Percentiles rank a stretch among this genome's conserved stretches.
Evolutionary conservation across 2,888 invertebrate genomes (phyloP).

Genomic region (Tetanocera ferruginea): DNA sequence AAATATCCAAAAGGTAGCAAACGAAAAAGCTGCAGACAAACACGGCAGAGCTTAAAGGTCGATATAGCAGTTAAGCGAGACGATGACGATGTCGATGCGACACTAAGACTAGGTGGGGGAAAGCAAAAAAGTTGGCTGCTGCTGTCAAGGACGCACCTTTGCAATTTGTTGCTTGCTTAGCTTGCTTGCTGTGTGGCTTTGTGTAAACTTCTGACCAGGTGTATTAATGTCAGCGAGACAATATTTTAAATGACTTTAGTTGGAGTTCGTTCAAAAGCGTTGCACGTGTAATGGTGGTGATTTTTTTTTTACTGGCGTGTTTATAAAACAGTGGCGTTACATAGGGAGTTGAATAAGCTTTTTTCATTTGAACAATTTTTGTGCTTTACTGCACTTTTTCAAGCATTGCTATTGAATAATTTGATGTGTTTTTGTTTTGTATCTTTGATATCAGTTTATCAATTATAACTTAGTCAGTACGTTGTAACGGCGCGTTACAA

Average conservation of each 20-base stretch:
- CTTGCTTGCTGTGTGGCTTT: background rate
- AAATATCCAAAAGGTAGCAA: background rate
- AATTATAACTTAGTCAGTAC: no score
- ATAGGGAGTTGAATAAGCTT: no score
- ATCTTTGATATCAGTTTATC: no score
- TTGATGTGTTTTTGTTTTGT: no score
- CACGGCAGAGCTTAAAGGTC: conserved; percentile 34
- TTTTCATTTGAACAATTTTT: no score
- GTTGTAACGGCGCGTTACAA: no score
- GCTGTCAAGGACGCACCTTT: conserved; percentile 21
- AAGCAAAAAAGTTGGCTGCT: background rate
- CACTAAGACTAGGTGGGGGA: background rate
- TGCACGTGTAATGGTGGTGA: background rate
- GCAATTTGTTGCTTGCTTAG: conserved; percentile 39
- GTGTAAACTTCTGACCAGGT: conserved; percentile 31
- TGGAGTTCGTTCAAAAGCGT: background rate
- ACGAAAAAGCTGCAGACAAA: conserved; percentile 3
- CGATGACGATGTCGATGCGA: conserved; percentile 26
- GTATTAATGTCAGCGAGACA: conserved; percentile 35
- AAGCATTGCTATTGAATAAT: no score
- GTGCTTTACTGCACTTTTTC: no score
- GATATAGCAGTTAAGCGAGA: conserved; percentile 43
- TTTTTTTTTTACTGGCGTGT: background rate
- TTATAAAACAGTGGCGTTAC: no score
- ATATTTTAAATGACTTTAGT: conserved; percentile 25